Conservation (phyloP, 2,113 vertebrate genomes). For the Sigmodon hispidus region DNA sequence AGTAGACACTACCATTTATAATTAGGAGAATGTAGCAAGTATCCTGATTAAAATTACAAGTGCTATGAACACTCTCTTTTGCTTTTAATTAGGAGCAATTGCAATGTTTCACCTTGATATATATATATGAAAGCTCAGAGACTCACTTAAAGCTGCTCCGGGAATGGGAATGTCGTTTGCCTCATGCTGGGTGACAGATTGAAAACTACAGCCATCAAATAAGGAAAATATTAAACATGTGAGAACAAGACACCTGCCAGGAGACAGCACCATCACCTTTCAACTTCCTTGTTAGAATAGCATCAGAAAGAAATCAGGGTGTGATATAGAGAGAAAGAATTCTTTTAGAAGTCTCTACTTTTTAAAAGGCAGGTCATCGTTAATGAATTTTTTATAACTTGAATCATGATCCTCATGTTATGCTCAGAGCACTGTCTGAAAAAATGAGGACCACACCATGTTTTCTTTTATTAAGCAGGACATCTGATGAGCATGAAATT, state of each 20-base stretch:
- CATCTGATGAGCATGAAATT: neutral
- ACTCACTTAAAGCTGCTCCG: neutral
- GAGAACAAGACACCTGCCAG: neutral
- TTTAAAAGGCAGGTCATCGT: constrained; percentile 4
- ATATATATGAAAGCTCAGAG: neutral
- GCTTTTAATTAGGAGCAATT: neutral
- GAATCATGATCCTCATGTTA: neutral
- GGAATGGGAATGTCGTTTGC: neutral
- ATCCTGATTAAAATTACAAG: neutral
- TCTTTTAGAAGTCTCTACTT: constrained; percentile 3
- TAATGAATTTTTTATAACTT: constrained; percentile 54
- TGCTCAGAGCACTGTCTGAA: neutral
- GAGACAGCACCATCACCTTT: neutral
- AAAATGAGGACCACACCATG: neutral
- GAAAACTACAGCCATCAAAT: neutral
- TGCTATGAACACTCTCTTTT: neutral
- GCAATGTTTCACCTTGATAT: neutral
- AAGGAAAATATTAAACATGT: constrained; percentile 45
- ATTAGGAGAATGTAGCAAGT: neutral
- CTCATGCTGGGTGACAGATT: constrained; percentile 38
- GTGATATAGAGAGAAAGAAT: neutral
- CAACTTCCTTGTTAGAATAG: neutral
- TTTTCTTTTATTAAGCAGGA: neutral
- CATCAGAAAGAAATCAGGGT: neutral
- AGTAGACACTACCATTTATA: neutral